A percentile compares a stretch with the other conserved stretches of the same genome.
These are phyloP conservation scores for Bradypus variegatus DNA, from an alignment of 2,797 vertebrate genomes.

Conservation along the genomic window DNA sequence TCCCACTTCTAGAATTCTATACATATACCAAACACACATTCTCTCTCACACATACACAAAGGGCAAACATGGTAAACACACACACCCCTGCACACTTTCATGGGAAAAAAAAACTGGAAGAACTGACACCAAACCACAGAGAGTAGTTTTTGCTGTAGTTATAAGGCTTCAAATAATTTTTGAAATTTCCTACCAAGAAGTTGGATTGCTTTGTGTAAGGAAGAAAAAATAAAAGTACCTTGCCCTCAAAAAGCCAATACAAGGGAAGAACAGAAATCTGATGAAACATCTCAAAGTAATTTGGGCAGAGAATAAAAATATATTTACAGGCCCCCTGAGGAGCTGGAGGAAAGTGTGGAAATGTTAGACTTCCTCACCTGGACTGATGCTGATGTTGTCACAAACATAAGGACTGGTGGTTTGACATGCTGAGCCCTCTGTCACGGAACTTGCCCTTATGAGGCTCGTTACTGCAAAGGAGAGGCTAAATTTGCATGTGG, in stretches of 20 bases:
- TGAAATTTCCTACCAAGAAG: background rate
- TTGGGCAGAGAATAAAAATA: no score
- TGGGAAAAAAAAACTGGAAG: background rate
- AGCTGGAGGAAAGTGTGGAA: no score
- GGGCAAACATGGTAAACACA: background rate
- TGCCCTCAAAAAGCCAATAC: background rate
- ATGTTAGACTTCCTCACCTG: no score
- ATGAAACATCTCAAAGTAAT: no score
- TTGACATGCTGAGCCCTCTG: no score
- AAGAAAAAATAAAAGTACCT: background rate
- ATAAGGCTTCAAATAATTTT: background rate
- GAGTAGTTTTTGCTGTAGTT: background rate
- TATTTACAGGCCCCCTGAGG: no score
- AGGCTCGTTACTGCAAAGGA: no score
- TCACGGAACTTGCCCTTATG: no score
- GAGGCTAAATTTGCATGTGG: no score
- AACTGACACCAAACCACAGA: background rate
- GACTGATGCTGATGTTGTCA: no score
- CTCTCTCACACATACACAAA: background rate
- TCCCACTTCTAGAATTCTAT: background rate
- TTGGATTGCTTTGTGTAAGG: background rate
- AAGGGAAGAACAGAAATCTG: background rate
- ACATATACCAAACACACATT: background rate
- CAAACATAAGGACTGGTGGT: no score
- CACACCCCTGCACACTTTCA: background rate